Evolutionary conservation across 2,113 vertebrate genomes (phyloP), one percentile per base, ranked within the genome.

Genomic region (Eublepharis macularius): DNA sequence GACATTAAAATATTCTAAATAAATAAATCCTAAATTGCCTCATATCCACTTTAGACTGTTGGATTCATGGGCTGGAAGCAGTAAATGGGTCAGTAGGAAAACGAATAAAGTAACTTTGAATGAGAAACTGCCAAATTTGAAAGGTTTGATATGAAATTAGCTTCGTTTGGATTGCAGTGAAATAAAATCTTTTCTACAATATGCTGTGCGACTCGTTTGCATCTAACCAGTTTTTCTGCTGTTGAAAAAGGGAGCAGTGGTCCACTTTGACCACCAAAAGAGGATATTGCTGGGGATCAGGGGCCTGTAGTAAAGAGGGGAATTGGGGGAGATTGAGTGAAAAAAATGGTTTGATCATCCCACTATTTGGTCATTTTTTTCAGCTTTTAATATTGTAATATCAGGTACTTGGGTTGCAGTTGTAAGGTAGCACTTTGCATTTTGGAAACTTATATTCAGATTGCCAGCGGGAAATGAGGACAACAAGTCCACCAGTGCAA

Each of bases 381-480:
- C 80, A 69, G 34, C 49, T 86, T 86, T 83, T 88, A 39, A 24
- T 17, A 69, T 32, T 12, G 85, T 60, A 70, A 0, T 60, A 1
- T 41, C 26, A 49, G 57, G 0, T 24, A 45, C n/a, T 7, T 80
- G 34, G 21, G 17, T 81, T 82, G 66, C 7, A 65, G 2, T 68
- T 66, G 63, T 36, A 68, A 47, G 45, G 7, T 24, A 26, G 45
- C 9, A 36, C n/a, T 76, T 21, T 45, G 4, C 29, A n/a, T 83
- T 49, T 49, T 66, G n/a, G 13, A 51, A n/a, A 26, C 49, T 4
- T 83, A 41, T 13, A 45, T 83, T n/a, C 24, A 34, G 51, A 10
- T 45, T 72, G 49, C 34, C 29, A 43, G 34, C 21, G 11, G 26
- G 76, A 76, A 39, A 24, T 12, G 57, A 2, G 13, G 45, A 29